Percentiles rank a stretch among this genome's conserved stretches.
Conservation (phyloP, 2,797 vertebrate genomes). For the Bucorvus abyssinicus region DNA sequence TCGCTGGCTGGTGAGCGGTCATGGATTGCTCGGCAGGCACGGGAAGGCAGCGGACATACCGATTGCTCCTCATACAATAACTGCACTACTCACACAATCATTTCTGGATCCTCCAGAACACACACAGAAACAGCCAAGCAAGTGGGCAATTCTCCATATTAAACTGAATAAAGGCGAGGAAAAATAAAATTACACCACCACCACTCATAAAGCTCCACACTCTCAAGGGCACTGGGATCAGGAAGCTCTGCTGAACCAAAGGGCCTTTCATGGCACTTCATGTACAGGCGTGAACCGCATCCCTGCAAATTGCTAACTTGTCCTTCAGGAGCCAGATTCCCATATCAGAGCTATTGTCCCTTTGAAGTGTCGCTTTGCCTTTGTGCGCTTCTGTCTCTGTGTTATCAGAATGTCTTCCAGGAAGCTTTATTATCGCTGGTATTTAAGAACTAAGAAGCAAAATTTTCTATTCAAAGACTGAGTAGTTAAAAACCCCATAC, state of each 20-base stretch:
- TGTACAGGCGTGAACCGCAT: background rate
- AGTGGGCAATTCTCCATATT: background rate
- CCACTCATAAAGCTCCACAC: background rate
- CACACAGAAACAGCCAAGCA: background rate
- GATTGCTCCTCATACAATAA: accelerated
- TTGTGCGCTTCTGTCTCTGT: background rate
- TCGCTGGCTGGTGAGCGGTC: background rate
- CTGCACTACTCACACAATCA: background rate
- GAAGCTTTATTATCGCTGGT: background rate
- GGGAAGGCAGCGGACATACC: background rate
- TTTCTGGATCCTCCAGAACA: accelerated
- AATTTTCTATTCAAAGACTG: background rate
- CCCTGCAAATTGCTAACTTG: background rate
- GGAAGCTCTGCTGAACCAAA: background rate
- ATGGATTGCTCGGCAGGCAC: background rate
- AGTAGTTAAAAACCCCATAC: background rate
- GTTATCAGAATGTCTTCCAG: background rate
- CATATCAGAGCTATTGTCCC: background rate
- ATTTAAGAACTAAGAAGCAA: conserved; percentile 14
- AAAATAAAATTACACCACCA: background rate
- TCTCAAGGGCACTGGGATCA: background rate
- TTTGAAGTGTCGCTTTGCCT: conserved; percentile 14
- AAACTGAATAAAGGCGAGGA: background rate
- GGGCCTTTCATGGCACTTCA: background rate
- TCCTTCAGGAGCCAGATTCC: background rate